Evolutionary conservation across 1,140 invertebrate species (phyloP).

Genomic region (Hyposmocoma kahamanoa): DNA sequence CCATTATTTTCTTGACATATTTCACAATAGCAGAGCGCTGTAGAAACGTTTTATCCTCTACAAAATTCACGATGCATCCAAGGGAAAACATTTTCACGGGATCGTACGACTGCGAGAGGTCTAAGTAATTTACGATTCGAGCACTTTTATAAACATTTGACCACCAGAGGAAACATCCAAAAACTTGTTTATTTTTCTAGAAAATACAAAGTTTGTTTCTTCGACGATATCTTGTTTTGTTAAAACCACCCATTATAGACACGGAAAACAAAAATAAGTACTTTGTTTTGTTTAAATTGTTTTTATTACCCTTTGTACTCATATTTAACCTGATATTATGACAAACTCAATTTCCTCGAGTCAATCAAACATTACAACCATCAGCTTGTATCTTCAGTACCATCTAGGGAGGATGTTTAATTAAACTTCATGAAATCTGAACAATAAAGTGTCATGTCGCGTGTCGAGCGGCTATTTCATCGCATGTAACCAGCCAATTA

Average conservation of each 20-base stretch:
- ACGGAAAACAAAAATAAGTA: too few relatives aligned
- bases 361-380: slow-evolving; percentile 23
- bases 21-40: slow-evolving; percentile 42
- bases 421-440: slow-evolving; percentile 36
- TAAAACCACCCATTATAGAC: too few relatives aligned
- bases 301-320: too few relatives aligned
- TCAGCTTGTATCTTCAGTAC: slow-evolving; percentile 14
- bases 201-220: too few relatives aligned
- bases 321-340: too few relatives aligned
- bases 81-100: slow-evolving; percentile 19
- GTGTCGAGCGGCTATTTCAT: slow-evolving; percentile 14
- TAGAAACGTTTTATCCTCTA: slow-evolving; percentile 32
- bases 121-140: background rate
- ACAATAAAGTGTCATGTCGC: slow-evolving; percentile 29
- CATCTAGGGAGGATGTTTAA: slow-evolving; percentile 24
- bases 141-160: background rate
- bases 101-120: background rate
- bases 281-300: too few relatives aligned
- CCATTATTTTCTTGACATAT: slow-evolving; percentile 61
- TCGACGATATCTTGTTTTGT: too few relatives aligned
- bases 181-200: too few relatives aligned
- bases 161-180: too few relatives aligned
- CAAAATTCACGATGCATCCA: slow-evolving; percentile 32
- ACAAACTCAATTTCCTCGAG: slow-evolving; percentile 28
- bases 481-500: slow-evolving; percentile 14